Evolutionary conservation across 2,888 invertebrate species (phyloP).

Genomic region (Drepana falcataria): DNA sequence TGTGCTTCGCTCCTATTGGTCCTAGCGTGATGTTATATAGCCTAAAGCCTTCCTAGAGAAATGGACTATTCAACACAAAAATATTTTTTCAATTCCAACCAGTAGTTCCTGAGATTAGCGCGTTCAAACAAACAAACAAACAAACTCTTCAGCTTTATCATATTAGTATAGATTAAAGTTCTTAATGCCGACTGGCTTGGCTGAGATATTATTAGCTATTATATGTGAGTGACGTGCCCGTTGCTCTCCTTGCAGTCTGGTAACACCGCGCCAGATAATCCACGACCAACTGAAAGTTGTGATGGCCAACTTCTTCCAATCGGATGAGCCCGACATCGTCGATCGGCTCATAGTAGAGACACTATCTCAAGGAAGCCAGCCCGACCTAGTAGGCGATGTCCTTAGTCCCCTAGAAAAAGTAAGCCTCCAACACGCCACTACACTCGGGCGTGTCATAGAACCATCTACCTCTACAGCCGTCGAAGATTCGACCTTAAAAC

Average conservation of each 20-base stretch:
- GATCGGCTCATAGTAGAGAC: slow-evolving; percentile 45
- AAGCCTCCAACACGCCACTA: slow-evolving; percentile 34
- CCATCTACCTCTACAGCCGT: slow-evolving; percentile 10
- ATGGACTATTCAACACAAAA: no score
- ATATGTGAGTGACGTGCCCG: no score
- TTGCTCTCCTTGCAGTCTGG: slow-evolving; percentile 23
- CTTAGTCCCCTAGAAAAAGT: slow-evolving; percentile 43
- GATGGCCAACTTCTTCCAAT: slow-evolving; percentile 34
- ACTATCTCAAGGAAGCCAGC: slow-evolving; percentile 29
- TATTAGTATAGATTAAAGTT: no score
- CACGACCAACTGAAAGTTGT: slow-evolving; percentile 27
- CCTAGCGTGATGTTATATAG: no score
- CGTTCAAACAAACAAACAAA: no score
- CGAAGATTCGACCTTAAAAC: slow-evolving; percentile 36
- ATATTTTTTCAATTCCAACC: no score
- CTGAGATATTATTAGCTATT: no score
- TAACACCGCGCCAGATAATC: slow-evolving; percentile 29
- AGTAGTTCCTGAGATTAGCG: no score
- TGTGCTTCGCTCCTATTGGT: no score
- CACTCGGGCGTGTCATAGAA: slow-evolving; percentile 30
- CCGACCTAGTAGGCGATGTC: slow-evolving; percentile 43
- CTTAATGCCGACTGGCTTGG: no score
- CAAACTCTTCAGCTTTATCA: no score
- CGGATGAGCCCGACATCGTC: slow-evolving; percentile 27
- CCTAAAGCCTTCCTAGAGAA: no score